A percentile compares a stretch with the other conserved stretches of the same genome.
These are phyloP conservation scores for Aporophyla lueneburgensis DNA, from an alignment of 2,888 invertebrate species.

Conservation along the genomic window DNA sequence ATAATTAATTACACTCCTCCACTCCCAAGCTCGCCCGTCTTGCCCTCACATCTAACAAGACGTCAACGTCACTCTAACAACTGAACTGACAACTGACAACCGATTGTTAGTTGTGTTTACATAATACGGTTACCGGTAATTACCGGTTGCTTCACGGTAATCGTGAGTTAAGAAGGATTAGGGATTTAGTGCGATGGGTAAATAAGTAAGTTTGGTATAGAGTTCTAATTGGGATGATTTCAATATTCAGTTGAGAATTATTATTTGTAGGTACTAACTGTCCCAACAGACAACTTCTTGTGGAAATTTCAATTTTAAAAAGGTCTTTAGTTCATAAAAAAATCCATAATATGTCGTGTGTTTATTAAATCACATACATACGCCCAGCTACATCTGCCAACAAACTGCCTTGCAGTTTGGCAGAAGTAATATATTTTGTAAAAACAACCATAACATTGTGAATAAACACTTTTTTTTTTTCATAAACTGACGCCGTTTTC, in stretches of 20 bases:
- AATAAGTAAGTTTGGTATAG: neutral
- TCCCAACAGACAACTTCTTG: too few relatives aligned
- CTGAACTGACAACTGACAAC: constrained; percentile 32
- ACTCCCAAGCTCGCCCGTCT: neutral
- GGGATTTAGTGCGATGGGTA: neutral
- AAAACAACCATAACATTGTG: too few relatives aligned
- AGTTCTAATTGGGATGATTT: neutral
- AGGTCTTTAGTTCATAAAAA: too few relatives aligned
- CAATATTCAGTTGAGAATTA: neutral
- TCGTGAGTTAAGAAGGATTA: neutral
- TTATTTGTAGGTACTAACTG: too few relatives aligned
- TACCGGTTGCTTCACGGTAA: constrained; percentile 19
- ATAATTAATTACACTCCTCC: neutral
- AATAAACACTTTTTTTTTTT: too few relatives aligned
- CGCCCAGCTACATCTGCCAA: too few relatives aligned
- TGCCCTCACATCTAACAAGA: constrained; percentile 25
- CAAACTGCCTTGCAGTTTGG: too few relatives aligned
- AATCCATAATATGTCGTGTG: too few relatives aligned
- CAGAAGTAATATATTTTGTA: too few relatives aligned
- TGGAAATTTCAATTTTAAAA: too few relatives aligned
- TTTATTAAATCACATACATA: too few relatives aligned
- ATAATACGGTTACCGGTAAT: constrained; percentile 36
- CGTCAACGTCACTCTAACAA: constrained; percentile 26
- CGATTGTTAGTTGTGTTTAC: constrained; percentile 35
- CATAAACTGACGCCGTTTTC: too few relatives aligned